Percentiles rank a stretch among this genome's conserved stretches.
These are phyloP conservation scores for Octodonta nipae DNA, from an alignment of 2,888 invertebrate species.

Conservation along the genomic window DNA sequence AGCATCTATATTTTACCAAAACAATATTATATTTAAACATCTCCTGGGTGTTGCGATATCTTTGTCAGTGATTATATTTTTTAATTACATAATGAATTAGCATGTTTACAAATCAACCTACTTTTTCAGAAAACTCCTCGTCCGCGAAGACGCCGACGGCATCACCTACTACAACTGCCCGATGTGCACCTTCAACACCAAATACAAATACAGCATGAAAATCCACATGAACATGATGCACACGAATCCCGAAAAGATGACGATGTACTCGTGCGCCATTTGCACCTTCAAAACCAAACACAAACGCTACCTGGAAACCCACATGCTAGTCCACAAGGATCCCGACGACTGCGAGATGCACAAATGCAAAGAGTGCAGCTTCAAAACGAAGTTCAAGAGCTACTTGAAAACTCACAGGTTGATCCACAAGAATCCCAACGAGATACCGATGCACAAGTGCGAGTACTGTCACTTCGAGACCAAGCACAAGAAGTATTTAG, in stretches of 20 bases:
- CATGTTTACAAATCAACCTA: not conserved
- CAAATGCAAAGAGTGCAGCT: slow-evolving; percentile 15
- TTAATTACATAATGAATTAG: not conserved
- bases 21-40: too few relatives aligned
- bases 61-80: too few relatives aligned
- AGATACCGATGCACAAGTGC: slow-evolving; percentile 14
- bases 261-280: slow-evolving; percentile 11
- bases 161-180: slow-evolving; percentile 14
- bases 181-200: slow-evolving; percentile 13
- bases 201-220: slow-evolving; percentile 15
- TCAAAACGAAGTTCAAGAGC: slow-evolving; percentile 18
- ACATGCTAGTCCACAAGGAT: slow-evolving; percentile 16
- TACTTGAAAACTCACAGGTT: slow-evolving; percentile 17
- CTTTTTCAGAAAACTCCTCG: slow-evolving; percentile 13
- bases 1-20: too few relatives aligned
- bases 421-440: slow-evolving; percentile 15
- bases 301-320: slow-evolving; percentile 15
- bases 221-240: slow-evolving; percentile 16
- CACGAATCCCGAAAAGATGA: slow-evolving; percentile 12
- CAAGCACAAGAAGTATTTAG: slow-evolving; percentile 17
- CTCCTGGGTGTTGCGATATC: too few relatives aligned
- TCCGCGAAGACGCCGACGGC: slow-evolving; percentile 13
- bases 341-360: slow-evolving; percentile 14
- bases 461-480: slow-evolving; percentile 15
- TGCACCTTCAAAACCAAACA: slow-evolving; percentile 15